phyloP scores from a whole-genome alignment of 2,113 vertebrate species.

The Myrmophylax atrothorax region DNA sequence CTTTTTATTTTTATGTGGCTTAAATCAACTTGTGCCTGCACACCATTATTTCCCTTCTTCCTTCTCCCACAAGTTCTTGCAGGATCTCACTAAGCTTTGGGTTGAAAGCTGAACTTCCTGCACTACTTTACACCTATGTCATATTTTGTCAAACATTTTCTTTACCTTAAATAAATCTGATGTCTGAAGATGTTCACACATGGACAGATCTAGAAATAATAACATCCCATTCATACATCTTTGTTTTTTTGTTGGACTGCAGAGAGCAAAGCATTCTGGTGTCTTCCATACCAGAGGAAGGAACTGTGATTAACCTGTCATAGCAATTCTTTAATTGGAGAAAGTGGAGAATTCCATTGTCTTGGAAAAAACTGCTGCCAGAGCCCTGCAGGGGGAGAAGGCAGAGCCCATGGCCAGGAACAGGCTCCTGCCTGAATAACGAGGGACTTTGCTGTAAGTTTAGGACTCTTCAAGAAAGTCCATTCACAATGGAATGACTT shows the following conservation, averaged over 20 bases:
- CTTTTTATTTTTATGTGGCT: neutral
- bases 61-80: neutral
- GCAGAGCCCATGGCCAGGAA: neutral
- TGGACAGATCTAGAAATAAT: neutral
- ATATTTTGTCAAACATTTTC: neutral
- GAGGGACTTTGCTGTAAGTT: neutral
- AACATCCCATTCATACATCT: neutral
- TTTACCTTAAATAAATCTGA: neutral
- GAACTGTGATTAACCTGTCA: neutral
- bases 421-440: rapidly evolving
- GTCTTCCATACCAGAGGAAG: neutral
- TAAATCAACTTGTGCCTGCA: neutral
- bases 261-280: neutral
- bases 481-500: neutral
- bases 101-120: neutral
- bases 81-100: neutral
- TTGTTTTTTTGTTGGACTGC: neutral
- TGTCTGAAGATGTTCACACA: neutral
- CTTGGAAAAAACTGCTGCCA: neutral
- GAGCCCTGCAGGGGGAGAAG: neutral
- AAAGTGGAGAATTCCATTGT: neutral
- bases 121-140: neutral
- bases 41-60: neutral
- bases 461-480: neutral
- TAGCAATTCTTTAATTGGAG: neutral